Evolutionary conservation across 2,888 invertebrate species (phyloP), one percentile per base, ranked within the genome.

Genomic region (Drosophila austrosaltans): DNA sequence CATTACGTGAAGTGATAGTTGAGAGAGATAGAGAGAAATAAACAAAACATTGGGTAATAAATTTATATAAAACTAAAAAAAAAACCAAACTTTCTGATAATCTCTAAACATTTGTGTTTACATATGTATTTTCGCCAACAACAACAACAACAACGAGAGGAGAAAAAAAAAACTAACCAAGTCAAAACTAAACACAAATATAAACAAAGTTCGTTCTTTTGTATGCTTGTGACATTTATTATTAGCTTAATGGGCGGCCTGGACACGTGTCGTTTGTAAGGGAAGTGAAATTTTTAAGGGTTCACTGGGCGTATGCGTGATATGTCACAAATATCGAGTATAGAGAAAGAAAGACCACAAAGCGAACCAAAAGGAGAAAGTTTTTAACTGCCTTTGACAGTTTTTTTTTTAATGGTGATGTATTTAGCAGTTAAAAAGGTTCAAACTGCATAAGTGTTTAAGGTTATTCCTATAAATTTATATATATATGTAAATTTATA

Each of bases 251-350:
- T 56, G 56, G 56, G 22, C 20, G 48, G 48, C 25, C 48, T 25
- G 48, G 48, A 25, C 48, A 48, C 48, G 48, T 48, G 48, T 25
- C 48, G 12, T 20, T 48, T 8, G 22, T 22, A 48, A 22, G 44
- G 20, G 44, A 16, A 56, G 56, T 32, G 8, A 8, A 36, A 20
- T 57, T 57, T 56, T 36, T 12, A 57, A 36, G 59, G 25, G 65
- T 12, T 20, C 57, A 68, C 57, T 48, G 53, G 58, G 77, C 75
- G 77, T 82, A 79, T 81, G 69, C 74, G 72, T 81, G 62, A 77
- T 79, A 59, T 77, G 66, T 73, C 72, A 81, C 36, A 36, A 57
- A 61, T 16, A 44, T 61, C 20, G 42, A 60, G 12, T 16, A 1
- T 3, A 40, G 40, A 16, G 42, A 42, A 16, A n/a, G 0, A n/a